Evolutionary conservation across 1,140 invertebrate species (phyloP).

Genomic region (Acromyrmex echinatior): DNA sequence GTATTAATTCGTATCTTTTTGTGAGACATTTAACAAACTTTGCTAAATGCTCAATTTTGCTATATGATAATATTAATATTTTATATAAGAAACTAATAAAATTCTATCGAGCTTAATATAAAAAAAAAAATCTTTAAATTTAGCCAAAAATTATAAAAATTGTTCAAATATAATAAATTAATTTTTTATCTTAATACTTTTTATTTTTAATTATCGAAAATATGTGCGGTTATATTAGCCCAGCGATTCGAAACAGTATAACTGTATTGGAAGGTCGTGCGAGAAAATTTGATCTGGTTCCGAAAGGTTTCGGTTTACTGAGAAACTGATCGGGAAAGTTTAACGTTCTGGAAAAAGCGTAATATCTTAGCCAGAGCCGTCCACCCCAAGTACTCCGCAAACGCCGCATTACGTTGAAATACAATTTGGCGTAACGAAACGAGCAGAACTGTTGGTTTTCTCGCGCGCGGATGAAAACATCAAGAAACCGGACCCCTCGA

Average conservation of each 20-base stretch:
- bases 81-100: neutral
- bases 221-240: neutral
- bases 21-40: neutral
- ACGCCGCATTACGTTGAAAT: conserved; percentile 12
- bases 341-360: conserved; percentile 41
- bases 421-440: conserved; percentile 62
- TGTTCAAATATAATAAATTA: neutral
- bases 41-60: too few relatives aligned
- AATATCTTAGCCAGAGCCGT: conserved; percentile 32
- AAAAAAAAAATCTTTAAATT: neutral
- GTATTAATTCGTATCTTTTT: conserved; percentile 5
- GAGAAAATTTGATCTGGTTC: conserved; percentile 49
- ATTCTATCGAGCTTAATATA: neutral
- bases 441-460: conserved; percentile 2
- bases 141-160: neutral
- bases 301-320: conserved; percentile 9
- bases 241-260: neutral
- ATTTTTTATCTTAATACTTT: neutral
- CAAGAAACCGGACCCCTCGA: conserved; percentile 33
- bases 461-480: conserved; percentile 41
- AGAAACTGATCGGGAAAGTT: conserved; percentile 15
- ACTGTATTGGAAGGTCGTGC: neutral
- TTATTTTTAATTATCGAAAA: neutral
- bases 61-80: neutral
- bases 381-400: neutral